A percentile compares a stretch with the other conserved stretches of the same genome.
These are phyloP conservation scores for Sandelia bainsii DNA, from an alignment of 2,797 vertebrate species.

Conservation along the genomic window DNA sequence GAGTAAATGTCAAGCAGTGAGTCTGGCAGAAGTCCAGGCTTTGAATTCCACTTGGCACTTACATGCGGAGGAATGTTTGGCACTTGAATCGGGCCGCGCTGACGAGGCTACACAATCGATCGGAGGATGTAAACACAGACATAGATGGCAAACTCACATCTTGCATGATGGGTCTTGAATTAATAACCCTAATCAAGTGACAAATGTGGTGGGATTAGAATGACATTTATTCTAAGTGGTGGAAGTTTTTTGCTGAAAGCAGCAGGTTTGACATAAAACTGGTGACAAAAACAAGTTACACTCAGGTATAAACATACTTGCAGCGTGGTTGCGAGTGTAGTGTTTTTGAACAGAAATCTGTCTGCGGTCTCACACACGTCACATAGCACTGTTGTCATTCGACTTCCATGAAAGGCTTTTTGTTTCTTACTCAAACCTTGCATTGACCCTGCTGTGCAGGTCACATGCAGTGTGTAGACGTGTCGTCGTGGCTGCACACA, in stretches of 20 bases:
- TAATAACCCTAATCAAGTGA: neutral
- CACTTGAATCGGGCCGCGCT: conserved; percentile 3
- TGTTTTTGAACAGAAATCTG: neutral
- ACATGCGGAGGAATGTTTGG: conserved; percentile 44
- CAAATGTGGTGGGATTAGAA: too few species aligned
- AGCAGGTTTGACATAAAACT: too few species aligned
- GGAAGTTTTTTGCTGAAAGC: too few species aligned
- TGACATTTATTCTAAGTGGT: too few species aligned
- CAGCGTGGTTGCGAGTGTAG: neutral
- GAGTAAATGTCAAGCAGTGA: neutral
- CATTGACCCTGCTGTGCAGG: conserved; percentile 27
- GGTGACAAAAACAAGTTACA: neutral
- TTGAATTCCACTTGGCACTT: conserved; percentile 37
- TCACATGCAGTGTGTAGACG: conserved; percentile 18
- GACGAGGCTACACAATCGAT: neutral
- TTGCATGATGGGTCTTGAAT: neutral
- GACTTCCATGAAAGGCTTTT: conserved; percentile 43
- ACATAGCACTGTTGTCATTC: conserved; percentile 30
- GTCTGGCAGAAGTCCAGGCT: conserved; percentile 30
- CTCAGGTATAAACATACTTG: neutral
- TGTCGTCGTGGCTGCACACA: conserved; percentile 4
- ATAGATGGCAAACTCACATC: too few species aligned
- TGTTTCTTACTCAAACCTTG: conserved; percentile 38
- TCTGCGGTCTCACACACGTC: conserved; percentile 32
- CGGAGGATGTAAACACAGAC: neutral